Conservation (phyloP, 2,113 vertebrate genomes). For the Scomber japonicus region DNA sequence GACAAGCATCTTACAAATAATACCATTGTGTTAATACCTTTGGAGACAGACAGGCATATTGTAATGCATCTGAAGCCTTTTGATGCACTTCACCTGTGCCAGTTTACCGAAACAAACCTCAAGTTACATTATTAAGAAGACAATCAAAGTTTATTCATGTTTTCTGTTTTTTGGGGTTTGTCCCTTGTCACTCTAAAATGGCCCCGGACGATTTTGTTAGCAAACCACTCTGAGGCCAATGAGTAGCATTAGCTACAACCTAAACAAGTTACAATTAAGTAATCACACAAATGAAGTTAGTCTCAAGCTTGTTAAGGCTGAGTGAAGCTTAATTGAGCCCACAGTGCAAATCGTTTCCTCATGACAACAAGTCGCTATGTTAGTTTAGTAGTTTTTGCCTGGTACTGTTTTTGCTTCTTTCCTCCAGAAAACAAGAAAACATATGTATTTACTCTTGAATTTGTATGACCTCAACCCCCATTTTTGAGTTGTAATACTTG, state of each 20-base stretch:
- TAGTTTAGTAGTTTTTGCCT: background rate
- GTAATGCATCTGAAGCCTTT: too few relatives aligned
- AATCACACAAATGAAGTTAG: slow-evolving; percentile 35
- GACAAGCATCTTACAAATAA: too few relatives aligned
- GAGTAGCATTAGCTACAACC: slow-evolving; percentile 11
- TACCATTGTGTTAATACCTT: too few relatives aligned
- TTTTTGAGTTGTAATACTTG: background rate
- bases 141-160: too few relatives aligned
- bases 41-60: too few relatives aligned
- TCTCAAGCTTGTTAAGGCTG: slow-evolving; percentile 13
- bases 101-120: too few relatives aligned
- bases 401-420: background rate
- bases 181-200: background rate
- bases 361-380: slow-evolving; percentile 1
- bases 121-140: too few relatives aligned
- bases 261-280: slow-evolving; percentile 29
- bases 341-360: slow-evolving; percentile 4
- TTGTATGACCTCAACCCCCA: background rate
- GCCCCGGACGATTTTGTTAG: background rate
- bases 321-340: slow-evolving; percentile 15
- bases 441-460: background rate
- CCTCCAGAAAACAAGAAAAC: background rate
- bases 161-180: background rate
- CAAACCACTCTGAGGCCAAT: background rate
- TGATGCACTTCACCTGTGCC: too few relatives aligned